Percentiles rank a stretch among this genome's conserved stretches.
Conservation (phyloP, 92 coral and sea anemone genomes). For the Hydrozoanthus gracilis region DNA sequence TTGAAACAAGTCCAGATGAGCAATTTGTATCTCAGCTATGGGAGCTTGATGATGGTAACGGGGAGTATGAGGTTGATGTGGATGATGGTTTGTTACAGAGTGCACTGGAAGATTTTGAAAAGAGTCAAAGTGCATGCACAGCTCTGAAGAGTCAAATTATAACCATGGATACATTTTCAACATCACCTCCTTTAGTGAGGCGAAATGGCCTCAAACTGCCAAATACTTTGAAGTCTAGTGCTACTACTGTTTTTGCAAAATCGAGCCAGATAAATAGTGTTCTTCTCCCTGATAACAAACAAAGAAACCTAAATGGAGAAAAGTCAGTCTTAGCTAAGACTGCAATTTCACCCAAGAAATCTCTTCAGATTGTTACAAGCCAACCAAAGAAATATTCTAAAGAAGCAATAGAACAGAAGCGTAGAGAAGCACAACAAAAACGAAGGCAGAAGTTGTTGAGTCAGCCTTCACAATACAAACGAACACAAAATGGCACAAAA, state of each 20-base stretch:
- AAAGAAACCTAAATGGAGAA: background rate
- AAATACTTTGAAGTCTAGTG: background rate
- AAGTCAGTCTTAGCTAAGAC: background rate
- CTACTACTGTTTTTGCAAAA: background rate
- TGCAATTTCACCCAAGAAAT: background rate
- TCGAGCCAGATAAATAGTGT: background rate
- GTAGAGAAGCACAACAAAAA: slow-evolving; percentile 72
- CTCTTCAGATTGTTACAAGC: slow-evolving; percentile 7
- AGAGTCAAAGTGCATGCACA: slow-evolving; percentile 27
- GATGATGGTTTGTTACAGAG: slow-evolving; percentile 67
- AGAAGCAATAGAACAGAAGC: slow-evolving; percentile 82
- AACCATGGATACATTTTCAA: background rate
- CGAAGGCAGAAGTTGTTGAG: slow-evolving; percentile 62
- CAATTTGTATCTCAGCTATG: slow-evolving; percentile 50
- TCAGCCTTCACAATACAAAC: slow-evolving; percentile 13
- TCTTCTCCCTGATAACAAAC: background rate
- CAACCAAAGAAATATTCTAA: slow-evolving; percentile 58
- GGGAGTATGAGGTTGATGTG: slow-evolving; percentile 38
- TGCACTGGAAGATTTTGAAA: slow-evolving; percentile 77
- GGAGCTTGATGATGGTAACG: slow-evolving; percentile 72
- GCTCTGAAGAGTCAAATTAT: background rate
- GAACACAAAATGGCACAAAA: background rate
- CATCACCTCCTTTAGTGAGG: slow-evolving; percentile 21
- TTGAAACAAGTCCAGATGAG: slow-evolving; percentile 18
- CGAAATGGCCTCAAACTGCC: slow-evolving; percentile 1